Conservation (phyloP, 2,888 invertebrate genomes). For the Nasonia oneida region DNA sequence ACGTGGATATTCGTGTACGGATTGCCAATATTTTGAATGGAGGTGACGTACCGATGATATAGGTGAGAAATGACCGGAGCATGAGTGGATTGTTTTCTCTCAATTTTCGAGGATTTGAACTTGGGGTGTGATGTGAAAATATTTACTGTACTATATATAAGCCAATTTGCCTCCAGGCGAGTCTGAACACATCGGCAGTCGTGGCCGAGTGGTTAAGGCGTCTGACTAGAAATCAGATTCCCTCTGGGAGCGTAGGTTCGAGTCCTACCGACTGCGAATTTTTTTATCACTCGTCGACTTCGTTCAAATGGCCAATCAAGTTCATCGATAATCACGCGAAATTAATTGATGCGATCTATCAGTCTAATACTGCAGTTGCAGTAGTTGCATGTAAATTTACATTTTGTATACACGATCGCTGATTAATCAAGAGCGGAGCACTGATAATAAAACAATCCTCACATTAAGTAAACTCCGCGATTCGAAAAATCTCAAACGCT, state of each 20-base stretch:
- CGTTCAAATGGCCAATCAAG: not conserved
- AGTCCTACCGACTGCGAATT: conserved; percentile 90
- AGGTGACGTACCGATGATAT: not conserved
- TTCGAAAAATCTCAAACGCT: not conserved
- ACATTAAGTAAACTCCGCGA: not conserved
- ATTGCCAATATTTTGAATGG: not conserved
- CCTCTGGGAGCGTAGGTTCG: conserved; percentile 95
- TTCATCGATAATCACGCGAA: not conserved
- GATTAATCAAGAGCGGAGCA: too few relatives aligned
- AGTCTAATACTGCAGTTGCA: not conserved
- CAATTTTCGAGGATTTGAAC: not conserved
- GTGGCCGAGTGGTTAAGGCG: conserved; percentile 94
- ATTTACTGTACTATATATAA: not conserved
- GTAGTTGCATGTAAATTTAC: too few relatives aligned
- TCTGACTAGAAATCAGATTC: conserved; percentile 92
- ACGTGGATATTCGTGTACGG: not conserved
- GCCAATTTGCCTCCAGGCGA: not conserved
- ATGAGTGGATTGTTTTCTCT: conserved; percentile 1
- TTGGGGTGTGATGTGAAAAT: not conserved
- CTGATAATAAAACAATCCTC: too few relatives aligned
- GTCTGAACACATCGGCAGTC: conserved; percentile 81
- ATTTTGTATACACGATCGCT: too few relatives aligned
- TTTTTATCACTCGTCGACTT: conserved; percentile 86
- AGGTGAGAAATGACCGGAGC: not conserved
- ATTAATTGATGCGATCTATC: not conserved